Conservation (phyloP, 2,113 vertebrate species). For the Brachypodius melanocephalos region DNA sequence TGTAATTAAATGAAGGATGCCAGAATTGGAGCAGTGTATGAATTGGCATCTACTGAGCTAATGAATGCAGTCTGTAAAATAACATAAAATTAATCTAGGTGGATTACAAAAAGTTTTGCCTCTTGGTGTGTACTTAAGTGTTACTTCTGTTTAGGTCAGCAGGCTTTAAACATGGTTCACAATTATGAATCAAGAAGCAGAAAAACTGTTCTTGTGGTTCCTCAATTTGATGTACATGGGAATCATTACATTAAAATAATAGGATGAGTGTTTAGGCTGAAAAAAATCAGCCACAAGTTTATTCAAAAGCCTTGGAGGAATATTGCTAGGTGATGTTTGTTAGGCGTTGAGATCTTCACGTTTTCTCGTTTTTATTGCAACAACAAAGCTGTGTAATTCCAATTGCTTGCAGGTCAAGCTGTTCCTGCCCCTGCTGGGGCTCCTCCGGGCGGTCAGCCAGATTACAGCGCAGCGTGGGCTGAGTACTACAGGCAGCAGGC, state of each 20-base stretch:
- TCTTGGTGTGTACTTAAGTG: background rate
- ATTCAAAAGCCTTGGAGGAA: slow-evolving; percentile 83
- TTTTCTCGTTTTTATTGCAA: background rate
- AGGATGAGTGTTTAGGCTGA: slow-evolving; percentile 63
- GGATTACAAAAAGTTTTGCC: background rate
- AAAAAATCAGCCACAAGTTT: slow-evolving; percentile 81
- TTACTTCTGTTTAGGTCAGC: background rate
- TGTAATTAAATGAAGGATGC: background rate
- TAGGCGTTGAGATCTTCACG: background rate
- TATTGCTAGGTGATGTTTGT: slow-evolving; percentile 78
- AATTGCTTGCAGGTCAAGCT: slow-evolving; percentile 74
- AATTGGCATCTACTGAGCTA: background rate
- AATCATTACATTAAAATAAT: slow-evolving; percentile 51
- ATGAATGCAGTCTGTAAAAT: background rate
- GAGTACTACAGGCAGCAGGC: slow-evolving; percentile 98
- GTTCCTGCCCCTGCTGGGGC: slow-evolving; percentile 83
- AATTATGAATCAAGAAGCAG: background rate
- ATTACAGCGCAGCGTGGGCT: slow-evolving; percentile 97
- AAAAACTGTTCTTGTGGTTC: background rate
- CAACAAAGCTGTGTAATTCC: slow-evolving; percentile 11
- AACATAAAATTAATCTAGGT: background rate
- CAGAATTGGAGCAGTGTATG: background rate
- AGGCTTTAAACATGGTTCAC: background rate
- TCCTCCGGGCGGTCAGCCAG: slow-evolving; percentile 90
- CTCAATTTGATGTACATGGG: background rate